A percentile compares a stretch with the other conserved stretches of the same genome.
Conservation (phyloP, 1,140 invertebrate genomes). For the Orchesella cincta region DNA sequence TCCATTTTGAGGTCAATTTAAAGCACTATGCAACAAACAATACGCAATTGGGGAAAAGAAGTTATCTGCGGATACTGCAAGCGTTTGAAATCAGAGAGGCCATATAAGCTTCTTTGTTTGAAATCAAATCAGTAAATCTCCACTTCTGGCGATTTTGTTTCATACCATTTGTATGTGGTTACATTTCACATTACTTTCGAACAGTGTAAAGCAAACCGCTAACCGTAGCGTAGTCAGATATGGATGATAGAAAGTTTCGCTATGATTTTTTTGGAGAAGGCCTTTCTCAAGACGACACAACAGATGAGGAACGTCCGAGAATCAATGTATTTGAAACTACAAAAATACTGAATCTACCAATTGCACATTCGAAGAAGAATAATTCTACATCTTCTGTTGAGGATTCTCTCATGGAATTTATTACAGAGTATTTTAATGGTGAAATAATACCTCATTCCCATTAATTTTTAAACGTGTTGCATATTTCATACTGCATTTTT, state of each 20-base stretch:
- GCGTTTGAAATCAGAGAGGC: no score
- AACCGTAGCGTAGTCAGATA: no score
- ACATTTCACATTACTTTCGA: no score
- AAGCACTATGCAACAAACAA: no score
- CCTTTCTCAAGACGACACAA: background rate
- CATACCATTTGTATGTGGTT: no score
- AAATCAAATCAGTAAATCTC: no score
- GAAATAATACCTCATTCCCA: background rate
- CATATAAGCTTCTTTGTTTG: no score
- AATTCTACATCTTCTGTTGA: background rate
- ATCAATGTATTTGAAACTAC: background rate
- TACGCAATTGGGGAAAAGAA: no score
- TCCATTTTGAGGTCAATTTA: no score
- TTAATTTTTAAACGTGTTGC: background rate
- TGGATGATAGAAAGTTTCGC: background rate
- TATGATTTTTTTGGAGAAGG: background rate
- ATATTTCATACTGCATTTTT: background rate
- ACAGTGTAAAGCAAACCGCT: no score
- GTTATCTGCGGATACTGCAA: no score
- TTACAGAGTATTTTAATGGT: slow-evolving; percentile 10
- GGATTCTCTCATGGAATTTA: slow-evolving; percentile 24
- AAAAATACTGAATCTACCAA: background rate
- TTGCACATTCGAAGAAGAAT: background rate
- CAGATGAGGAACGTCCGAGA: background rate
- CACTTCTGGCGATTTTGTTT: no score